phyloP scores from a whole-genome alignment of 2,888 invertebrate species.

The Exocentrus adspersus region DNA sequence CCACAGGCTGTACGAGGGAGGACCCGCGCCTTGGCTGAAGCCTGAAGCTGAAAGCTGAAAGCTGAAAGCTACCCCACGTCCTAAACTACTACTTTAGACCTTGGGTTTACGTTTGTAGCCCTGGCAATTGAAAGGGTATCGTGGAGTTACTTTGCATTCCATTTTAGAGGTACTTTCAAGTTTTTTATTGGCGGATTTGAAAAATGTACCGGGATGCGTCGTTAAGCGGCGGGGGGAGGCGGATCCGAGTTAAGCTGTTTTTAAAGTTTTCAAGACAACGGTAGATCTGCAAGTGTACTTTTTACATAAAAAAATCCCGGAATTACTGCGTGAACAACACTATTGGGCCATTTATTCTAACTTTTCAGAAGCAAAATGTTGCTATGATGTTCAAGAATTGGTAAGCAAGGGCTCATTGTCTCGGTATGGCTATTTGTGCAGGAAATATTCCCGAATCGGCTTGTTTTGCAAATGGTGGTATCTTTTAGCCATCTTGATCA shows the following conservation, averaged over 20 bases:
- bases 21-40: constrained; percentile 37
- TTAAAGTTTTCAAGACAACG: background rate
- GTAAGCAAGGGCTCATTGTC: no score
- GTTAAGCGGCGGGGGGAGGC: background rate
- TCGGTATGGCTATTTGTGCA: no score
- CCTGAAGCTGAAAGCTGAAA: no score
- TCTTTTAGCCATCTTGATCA: no score
- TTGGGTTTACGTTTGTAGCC: constrained; percentile 41
- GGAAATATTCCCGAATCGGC: no score
- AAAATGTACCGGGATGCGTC: background rate
- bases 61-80: constrained; percentile 40
- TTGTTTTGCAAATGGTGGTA: no score
- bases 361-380: no score
- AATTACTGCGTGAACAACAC: no score
- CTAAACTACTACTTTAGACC: constrained; percentile 34
- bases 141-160: constrained; percentile 18
- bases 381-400: no score
- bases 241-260: background rate
- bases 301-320: no score
- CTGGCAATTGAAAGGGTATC: constrained; percentile 36
- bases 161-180: constrained; percentile 28
- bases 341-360: no score
- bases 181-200: background rate
- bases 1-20: constrained; percentile 42
- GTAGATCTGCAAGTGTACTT: no score